These are phyloP conservation scores for Agriotes lineatus DNA, from an alignment of 2,888 invertebrate species.

Conservation along the genomic window DNA sequence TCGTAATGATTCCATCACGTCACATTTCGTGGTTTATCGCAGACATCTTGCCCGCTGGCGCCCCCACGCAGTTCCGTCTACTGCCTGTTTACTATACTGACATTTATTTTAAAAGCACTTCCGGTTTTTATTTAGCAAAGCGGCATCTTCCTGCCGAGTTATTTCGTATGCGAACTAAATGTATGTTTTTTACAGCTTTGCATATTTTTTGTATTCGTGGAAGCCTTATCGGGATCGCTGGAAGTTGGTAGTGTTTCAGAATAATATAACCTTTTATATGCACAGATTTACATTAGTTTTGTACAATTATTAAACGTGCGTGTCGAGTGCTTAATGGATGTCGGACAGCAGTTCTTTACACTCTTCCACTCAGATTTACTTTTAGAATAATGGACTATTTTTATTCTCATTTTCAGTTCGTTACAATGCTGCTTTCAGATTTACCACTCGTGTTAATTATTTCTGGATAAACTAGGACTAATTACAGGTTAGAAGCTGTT, in stretches of 20 bases:
- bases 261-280: too few relatives aligned
- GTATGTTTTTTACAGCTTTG: neutral
- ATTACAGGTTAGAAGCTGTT: neutral
- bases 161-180: conserved; percentile 17
- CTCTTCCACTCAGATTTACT: neutral
- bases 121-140: conserved; percentile 18
- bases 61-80: conserved; percentile 38
- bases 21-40: conserved; percentile 56
- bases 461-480: conserved; percentile 3
- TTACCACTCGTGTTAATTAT: conserved; percentile 14
- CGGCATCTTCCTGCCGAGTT: neutral
- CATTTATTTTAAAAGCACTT: conserved; percentile 42
- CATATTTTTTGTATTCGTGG: neutral
- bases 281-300: too few relatives aligned
- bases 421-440: neutral
- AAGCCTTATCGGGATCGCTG: neutral
- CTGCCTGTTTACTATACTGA: conserved; percentile 44
- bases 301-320: too few relatives aligned
- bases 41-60: conserved; percentile 48
- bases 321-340: neutral
- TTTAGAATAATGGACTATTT: neutral
- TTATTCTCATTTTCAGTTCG: neutral
- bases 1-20: conserved; percentile 57
- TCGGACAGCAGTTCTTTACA: neutral
- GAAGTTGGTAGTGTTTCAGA: too few relatives aligned